These are phyloP conservation scores for Sialis lutaria DNA, from an alignment of 2,888 invertebrate genomes.

Conservation along the genomic window DNA sequence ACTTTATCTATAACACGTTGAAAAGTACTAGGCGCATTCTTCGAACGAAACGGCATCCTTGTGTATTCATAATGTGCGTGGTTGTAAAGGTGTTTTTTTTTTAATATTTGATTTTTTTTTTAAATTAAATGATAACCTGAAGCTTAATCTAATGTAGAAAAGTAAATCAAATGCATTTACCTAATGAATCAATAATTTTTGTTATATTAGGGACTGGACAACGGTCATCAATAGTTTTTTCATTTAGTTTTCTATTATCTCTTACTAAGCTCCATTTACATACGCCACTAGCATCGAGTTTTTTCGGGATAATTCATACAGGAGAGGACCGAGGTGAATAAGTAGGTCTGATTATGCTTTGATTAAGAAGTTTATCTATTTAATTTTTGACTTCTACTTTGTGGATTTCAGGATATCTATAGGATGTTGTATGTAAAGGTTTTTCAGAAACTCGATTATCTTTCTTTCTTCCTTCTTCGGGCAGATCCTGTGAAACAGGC, in stretches of 20 bases:
- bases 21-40: slow-evolving; percentile 12
- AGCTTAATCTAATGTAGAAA: slow-evolving; percentile 12
- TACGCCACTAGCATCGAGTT: slow-evolving; percentile 16
- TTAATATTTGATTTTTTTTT: slow-evolving; percentile 8
- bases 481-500: too few relatives aligned
- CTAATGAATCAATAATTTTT: slow-evolving; percentile 12
- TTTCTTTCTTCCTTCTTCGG: too few relatives aligned
- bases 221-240: slow-evolving; percentile 15
- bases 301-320: slow-evolving; percentile 20
- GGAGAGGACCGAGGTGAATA: slow-evolving; percentile 19
- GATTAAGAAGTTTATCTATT: slow-evolving; percentile 14
- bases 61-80: slow-evolving; percentile 12
- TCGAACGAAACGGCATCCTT: slow-evolving; percentile 12
- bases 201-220: slow-evolving; percentile 14
- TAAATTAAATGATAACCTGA: slow-evolving; percentile 14
- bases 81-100: slow-evolving; percentile 14
- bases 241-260: slow-evolving; percentile 16
- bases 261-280: slow-evolving; percentile 17
- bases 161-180: slow-evolving; percentile 11
- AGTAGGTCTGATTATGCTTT: slow-evolving; percentile 17
- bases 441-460: too few relatives aligned
- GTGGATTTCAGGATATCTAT: slow-evolving; percentile 13
- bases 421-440: slow-evolving; percentile 14
- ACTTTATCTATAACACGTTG: slow-evolving; percentile 12
- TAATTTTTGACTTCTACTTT: slow-evolving; percentile 16